Conservation (phyloP, 1,140 invertebrate species). For the Drosophila lowei region DNA sequence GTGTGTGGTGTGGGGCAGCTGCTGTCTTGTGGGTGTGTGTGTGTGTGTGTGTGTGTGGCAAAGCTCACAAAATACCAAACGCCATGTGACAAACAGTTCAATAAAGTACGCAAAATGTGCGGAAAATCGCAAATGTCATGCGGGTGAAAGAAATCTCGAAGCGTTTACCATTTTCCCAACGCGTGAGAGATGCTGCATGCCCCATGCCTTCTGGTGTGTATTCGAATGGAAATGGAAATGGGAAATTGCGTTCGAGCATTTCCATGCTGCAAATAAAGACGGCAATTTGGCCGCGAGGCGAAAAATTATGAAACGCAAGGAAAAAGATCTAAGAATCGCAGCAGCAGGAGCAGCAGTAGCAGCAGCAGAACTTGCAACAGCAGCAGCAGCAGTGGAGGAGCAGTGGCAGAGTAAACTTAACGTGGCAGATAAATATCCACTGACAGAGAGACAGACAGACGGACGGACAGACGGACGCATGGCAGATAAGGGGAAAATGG, state of each 20-base stretch:
- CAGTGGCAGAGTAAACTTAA: constrained; percentile 68
- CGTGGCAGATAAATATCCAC: constrained; percentile 77
- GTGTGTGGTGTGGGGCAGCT: constrained; percentile 9
- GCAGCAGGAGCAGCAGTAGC: constrained; percentile 17
- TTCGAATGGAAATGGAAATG: constrained; percentile 75
- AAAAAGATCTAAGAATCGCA: constrained; percentile 10
- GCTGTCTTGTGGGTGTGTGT: constrained; percentile 1
- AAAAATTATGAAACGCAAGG: constrained; percentile 73
- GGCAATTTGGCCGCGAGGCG: constrained; percentile 77
- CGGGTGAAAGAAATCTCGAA: constrained; percentile 55
- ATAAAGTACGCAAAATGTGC: constrained; percentile 80
- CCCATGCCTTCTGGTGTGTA: constrained; percentile 22
- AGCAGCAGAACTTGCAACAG: background rate
- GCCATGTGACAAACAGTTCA: constrained; percentile 79
- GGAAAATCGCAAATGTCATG: constrained; percentile 81
- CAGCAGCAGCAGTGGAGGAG: constrained; percentile 24
- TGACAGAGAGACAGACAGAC: constrained; percentile 58
- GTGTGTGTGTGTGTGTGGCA: background rate
- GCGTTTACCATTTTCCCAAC: constrained; percentile 65
- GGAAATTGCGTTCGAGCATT: constrained; percentile 68
- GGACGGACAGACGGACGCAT: constrained; percentile 51
- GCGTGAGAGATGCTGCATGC: constrained; percentile 15
- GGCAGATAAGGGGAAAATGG: constrained; percentile 2
- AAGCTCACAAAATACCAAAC: constrained; percentile 56
- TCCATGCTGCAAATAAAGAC: constrained; percentile 80